These are phyloP conservation scores for Drosophila ficusphila DNA, from an alignment of 1,140 invertebrate species.

Conservation along the genomic window DNA sequence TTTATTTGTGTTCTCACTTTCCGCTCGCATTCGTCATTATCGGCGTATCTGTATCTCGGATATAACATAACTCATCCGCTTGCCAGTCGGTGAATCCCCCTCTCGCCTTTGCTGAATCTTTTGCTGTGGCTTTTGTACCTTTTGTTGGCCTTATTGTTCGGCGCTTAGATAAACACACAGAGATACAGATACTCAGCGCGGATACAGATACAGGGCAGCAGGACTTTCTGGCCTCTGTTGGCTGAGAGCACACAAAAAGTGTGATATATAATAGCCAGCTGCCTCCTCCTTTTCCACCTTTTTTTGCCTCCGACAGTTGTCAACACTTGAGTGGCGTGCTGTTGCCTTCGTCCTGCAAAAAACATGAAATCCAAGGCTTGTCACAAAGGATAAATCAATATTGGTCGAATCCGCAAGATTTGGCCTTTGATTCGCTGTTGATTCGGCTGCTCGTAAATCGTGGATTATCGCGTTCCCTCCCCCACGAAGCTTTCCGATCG, in stretches of 20 bases:
- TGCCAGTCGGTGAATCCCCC: not conserved
- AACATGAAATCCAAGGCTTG: conserved; percentile 15
- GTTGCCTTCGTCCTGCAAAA: conserved; percentile 20
- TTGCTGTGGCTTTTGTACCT: conserved; percentile 42
- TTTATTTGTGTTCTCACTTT: conserved; percentile 37
- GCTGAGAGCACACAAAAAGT: conserved; percentile 35
- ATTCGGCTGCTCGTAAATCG: conserved; percentile 30
- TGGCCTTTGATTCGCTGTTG: conserved; percentile 38
- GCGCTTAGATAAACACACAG: conserved; percentile 45
- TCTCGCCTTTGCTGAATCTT: conserved; percentile 2
- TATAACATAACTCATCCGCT: conserved; percentile 43
- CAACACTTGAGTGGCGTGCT: conserved; percentile 47
- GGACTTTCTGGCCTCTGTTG: conserved; percentile 32
- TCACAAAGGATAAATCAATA: conserved; percentile 53
- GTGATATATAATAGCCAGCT: conserved; percentile 52
- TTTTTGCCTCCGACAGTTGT: conserved; percentile 27
- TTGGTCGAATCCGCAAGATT: conserved; percentile 23
- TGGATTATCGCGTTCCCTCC: conserved; percentile 23
- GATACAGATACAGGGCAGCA: conserved; percentile 18
- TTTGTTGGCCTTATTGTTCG: conserved; percentile 43
- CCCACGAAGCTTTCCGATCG: conserved; percentile 22
- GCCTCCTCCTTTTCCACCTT: conserved; percentile 21
- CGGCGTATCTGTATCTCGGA: conserved; percentile 34
- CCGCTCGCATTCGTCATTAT: conserved; percentile 25
- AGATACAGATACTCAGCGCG: conserved; percentile 5